Base-by-base conservation (phyloP, 2,888 invertebrate genomes). In the Fabriciana adippe region DNA sequence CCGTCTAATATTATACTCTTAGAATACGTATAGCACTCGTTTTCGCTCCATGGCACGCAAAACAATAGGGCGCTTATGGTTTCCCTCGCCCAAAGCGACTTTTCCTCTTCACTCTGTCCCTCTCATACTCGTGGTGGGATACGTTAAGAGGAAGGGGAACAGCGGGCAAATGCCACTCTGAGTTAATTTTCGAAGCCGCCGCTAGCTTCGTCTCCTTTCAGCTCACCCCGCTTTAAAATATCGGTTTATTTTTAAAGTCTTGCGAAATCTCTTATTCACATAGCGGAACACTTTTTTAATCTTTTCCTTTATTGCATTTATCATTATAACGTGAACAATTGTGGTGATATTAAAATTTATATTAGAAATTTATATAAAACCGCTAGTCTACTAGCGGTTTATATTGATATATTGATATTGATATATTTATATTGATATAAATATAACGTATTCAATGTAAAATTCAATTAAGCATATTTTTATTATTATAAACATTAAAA, bases 11-110 rank as follows among this genome's bases (percentile, higher is more conserved):
- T 48, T 72, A 78, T 80, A 73, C 74, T 74, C 75, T 76, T 76
- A 77, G 78, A 76, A 79, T 80, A 79, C 78, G 79, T 81, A 78
- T 74, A 75, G 69, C 69, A 66, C 67, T 78, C 79, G 80, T 86
- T 88, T 84, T 82, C 87, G 86, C 88, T 86, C 82, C 83, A 81
- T 77, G 79, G 88, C 83, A 86, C 84, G 82, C 87, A 88, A 90
- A 92, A 92, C 91, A 92, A 91, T 90, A 83, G 92, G 91, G 89
- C 86, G 88, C 88, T 89, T 84, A 86, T 82, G 81, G 85, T 83
- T 88, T 89, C 90, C 89, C 88, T 87, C 82, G 90, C 90, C 88
- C 87, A 85, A 86, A 90, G 90, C 86, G 82, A 81, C 84, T 87
- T 87, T 87, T 83, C 86, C 83, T 83, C 75, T 72, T 76, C 78